Percentiles rank a stretch among this genome's conserved stretches.
phyloP scores from a whole-genome alignment of 2,113 vertebrate species.

The Orthonyx spaldingii region DNA sequence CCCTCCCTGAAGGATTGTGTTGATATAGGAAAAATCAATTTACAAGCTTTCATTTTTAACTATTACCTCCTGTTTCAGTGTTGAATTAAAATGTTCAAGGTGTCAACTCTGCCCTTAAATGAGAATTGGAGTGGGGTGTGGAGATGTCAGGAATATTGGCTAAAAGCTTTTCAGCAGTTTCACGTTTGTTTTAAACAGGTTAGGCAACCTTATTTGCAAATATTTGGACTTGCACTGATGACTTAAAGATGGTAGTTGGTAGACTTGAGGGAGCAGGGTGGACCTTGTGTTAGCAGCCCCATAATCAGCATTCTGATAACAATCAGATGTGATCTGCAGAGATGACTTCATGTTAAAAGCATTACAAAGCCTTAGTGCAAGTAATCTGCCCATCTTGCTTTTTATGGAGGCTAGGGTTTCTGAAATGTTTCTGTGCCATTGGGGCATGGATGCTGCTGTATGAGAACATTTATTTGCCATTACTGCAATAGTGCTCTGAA shows the following conservation, averaged over 20 bases:
- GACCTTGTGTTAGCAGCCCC: background rate
- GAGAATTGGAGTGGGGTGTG: background rate
- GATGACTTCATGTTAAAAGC: constrained; percentile 12
- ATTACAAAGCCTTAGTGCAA: background rate
- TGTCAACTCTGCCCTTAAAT: background rate
- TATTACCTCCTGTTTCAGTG: background rate
- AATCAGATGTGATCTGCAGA: constrained; percentile 7
- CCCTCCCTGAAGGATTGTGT: background rate
- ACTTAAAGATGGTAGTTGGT: background rate
- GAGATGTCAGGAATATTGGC: background rate
- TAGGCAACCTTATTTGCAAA: background rate
- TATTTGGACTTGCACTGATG: background rate
- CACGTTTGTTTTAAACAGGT: background rate
- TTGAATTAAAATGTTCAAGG: background rate
- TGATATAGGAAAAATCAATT: background rate
- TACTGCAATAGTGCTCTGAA: background rate
- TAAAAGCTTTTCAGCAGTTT: background rate
- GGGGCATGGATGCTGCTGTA: background rate
- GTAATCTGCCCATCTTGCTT: background rate
- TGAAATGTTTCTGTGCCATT: background rate
- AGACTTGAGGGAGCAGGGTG: background rate
- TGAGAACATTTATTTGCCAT: background rate
- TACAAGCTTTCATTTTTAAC: background rate
- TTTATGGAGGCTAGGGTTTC: background rate
- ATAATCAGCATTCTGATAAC: background rate